Evolutionary conservation across 2,888 invertebrate genomes (phyloP), one percentile per base, ranked within the genome.

Genomic region (Philereme transversata): DNA sequence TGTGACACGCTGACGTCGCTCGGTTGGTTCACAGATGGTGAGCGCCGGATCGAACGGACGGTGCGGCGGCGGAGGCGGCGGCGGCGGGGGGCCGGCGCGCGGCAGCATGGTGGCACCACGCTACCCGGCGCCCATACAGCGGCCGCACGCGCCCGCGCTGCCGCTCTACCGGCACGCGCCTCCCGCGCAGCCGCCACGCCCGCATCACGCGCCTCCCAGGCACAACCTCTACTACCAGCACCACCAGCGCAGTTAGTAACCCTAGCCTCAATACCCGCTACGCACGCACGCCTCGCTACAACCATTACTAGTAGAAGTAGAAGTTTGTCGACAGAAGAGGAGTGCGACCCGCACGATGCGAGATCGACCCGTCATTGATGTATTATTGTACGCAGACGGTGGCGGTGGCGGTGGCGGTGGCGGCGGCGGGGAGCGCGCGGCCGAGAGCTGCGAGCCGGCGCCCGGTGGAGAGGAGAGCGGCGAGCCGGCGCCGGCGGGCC

Each of bases 81-180:
- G 72, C 56, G 77, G 78, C 53, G 78, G 72, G 49, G 76, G 69
- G 33, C 77, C 66, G 79, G 69, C 71, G 46, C 84, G 87, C 72
- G 86, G 85, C 66, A 83, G 81, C 48, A 73, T 85, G 81, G 69
- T 72, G 51, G 85, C 88, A 68, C 90, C 89, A 77, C 90, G 92
- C 65, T 93, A 93, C 83, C 93, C 93, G 49, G 86, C 93, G 75
- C 93, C 93, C 72, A 93, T 93, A 74, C 93, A 93, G 85, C 88
- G 93, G 35, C 93, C 93, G 69, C 89, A 83, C 75, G 87, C 90
- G 76, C 88, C 88, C 68, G 84, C 86, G 59, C 73, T 81, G 79
- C 85, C 87, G 54, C 73, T 82, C 76, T 90, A 82, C 83, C 84
- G 88, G 41, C 62, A 58, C 79, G 78, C 85, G 73, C 83, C 77